Percentiles rank a stretch among this genome's conserved stretches.
phyloP scores from a whole-genome alignment of 2,888 invertebrate genomes.

The Gryllus longicercus region DNA sequence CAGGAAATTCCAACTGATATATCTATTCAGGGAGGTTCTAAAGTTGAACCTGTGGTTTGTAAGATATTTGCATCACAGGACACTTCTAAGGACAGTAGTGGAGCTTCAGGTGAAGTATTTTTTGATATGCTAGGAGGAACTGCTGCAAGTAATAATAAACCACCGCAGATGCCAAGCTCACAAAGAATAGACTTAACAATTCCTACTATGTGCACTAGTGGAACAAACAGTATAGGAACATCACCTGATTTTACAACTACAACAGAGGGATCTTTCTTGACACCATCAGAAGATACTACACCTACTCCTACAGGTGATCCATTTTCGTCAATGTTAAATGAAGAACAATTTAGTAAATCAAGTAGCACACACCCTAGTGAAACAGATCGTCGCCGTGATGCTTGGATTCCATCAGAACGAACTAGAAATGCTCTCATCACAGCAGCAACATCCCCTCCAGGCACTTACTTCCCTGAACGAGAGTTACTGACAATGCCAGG shows the following conservation, averaged over 20 bases:
- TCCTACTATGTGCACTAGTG: conserved; percentile 30
- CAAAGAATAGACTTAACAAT: conserved; percentile 42
- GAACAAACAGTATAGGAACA: conserved; percentile 34
- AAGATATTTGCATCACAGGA: conserved; percentile 49
- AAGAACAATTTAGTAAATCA: conserved; percentile 26
- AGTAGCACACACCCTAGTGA: conserved; percentile 36
- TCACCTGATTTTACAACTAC: conserved; percentile 35
- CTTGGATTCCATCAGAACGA: conserved; percentile 78
- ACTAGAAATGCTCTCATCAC: conserved; percentile 65
- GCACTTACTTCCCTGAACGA: conserved; percentile 66
- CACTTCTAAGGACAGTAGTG: conserved; percentile 39
- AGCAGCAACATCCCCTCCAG: conserved; percentile 63
- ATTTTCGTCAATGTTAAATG: conserved; percentile 27
- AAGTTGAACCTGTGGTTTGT: conserved; percentile 49
- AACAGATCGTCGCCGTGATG: conserved; percentile 54
- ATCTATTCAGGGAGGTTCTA: background rate
- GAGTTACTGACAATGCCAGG: conserved; percentile 83
- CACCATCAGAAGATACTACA: conserved; percentile 29
- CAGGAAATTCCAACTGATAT: conserved; percentile 1
- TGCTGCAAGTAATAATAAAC: conserved; percentile 6
- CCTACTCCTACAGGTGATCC: conserved; percentile 34
- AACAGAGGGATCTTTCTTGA: conserved; percentile 32
- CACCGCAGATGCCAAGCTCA: conserved; percentile 35
- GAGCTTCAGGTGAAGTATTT: conserved; percentile 47
- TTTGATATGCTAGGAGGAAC: conserved; percentile 49